Percentiles rank a stretch among this genome's conserved stretches.
Evolutionary conservation across 2,113 vertebrate species (phyloP).

Genomic region (Festucalex cinctus): DNA sequence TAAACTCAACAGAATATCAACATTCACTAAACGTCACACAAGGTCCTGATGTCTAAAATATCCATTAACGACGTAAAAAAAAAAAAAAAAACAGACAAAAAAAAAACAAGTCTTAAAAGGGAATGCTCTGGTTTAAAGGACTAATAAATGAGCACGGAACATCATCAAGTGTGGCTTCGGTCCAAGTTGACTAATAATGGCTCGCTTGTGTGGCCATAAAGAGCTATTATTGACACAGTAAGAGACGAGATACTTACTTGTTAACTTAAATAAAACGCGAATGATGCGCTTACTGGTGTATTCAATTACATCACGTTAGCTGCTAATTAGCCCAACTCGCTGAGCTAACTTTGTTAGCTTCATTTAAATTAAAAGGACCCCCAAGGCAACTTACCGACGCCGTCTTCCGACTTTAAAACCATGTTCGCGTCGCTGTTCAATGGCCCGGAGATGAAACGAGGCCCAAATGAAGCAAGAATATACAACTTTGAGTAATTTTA

Average conservation of each 20-base stretch:
- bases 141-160: slow-evolving; percentile 27
- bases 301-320: slow-evolving; percentile 10
- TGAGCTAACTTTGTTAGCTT: slow-evolving; percentile 23
- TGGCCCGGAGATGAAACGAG: neutral
- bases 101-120: slow-evolving; percentile 14
- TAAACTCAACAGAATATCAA: neutral
- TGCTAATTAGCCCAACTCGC: slow-evolving; percentile 9
- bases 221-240: slow-evolving; percentile 4
- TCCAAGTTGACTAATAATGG: slow-evolving; percentile 51
- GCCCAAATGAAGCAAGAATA: neutral
- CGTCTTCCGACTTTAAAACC: slow-evolving; percentile 69
- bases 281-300: neutral
- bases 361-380: slow-evolving; percentile 4
- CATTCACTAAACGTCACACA: neutral
- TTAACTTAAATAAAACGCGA: neutral
- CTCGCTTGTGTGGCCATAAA: slow-evolving; percentile 48
- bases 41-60: neutral
- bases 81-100: too few species aligned
- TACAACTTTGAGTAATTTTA: slow-evolving; percentile 7
- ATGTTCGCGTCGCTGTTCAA: slow-evolving; percentile 17
- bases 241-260: neutral
- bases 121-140: slow-evolving; percentile 24
- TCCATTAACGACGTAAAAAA: neutral
- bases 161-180: slow-evolving; percentile 43
- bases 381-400: slow-evolving; percentile 63